Base-by-base conservation (phyloP, 1,140 invertebrate species). In the Holcopasites calliopsidis region DNA sequence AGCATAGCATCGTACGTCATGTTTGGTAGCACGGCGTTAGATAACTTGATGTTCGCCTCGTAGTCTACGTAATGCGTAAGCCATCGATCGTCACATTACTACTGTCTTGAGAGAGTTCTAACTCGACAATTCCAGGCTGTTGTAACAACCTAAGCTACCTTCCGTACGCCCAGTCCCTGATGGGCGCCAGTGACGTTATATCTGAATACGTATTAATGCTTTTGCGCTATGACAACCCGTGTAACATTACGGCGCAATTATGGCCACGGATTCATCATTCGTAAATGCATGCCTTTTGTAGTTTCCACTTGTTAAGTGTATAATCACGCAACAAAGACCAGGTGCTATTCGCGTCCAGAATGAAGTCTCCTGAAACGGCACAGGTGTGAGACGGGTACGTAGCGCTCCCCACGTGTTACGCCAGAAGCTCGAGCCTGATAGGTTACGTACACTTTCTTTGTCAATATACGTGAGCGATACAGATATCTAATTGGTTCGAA, bases 21-120 rank as follows among this genome's bases (percentile, higher is more conserved):
- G 58, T 75, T 68, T 68, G 31, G 52, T 68, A 42, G 26, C 21
- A 13, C 4, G 33, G 33, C 40, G 40, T 75, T 50, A 40, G 72
- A 49, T 38, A 44, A 75, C 50, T 58, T 4, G 58, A 72, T 35
- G 71, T 74, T 4, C 40, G 42, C 38, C 52, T 18, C 40, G 47
- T 28, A 18, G 33, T 21, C 18, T 50, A 21, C 13, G 16, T 31
- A 18, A 3, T 76, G 74, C 57, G 47, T 23, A 2, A 26, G 21
- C 31, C 64, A 75, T 76, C 58, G 68, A 76, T 76, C 57, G 52
- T 61, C 40, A 13, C 40, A 62, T 76, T 76, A 55, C 55, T 62
- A 71, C 62, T 72, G n/a, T n/a, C 66, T 61, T 47, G 23, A 23
- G 40, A 47, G 57, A 42, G 18, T 3, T 52, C 31, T 5, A 26